phyloP scores from a whole-genome alignment of 1,140 invertebrate species.

The Drosophila bipectinata region DNA sequence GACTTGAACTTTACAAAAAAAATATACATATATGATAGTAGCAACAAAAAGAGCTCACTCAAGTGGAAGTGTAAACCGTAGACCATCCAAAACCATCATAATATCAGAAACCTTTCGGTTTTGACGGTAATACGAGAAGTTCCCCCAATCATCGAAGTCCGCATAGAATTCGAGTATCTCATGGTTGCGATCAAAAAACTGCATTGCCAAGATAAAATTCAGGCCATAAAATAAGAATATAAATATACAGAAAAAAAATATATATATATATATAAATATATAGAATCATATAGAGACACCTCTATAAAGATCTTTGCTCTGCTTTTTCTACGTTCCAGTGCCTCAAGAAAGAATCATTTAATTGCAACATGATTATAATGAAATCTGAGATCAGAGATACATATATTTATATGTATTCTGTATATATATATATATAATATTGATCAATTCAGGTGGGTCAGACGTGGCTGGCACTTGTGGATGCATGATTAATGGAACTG shows the following conservation, averaged over 20 bases:
- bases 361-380: constrained; percentile 23
- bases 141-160: constrained; percentile 34
- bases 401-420: neutral
- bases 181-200: constrained; percentile 29
- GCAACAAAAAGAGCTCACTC: constrained; percentile 36
- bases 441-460: constrained; percentile 37
- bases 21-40: neutral
- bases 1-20: neutral
- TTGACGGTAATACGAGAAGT: constrained; percentile 45
- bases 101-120: constrained; percentile 27
- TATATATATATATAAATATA: constrained; percentile 8
- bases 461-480: constrained; percentile 9
- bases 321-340: neutral
- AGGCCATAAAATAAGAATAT: constrained; percentile 27
- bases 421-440: neutral
- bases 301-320: neutral
- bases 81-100: constrained; percentile 11
- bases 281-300: constrained; percentile 1
- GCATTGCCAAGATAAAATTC: constrained; percentile 55
- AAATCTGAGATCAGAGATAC: constrained; percentile 15
- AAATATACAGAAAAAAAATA: neutral
- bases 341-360: constrained; percentile 9
- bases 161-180: constrained; percentile 33
- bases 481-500: constrained; percentile 33
- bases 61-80: constrained; percentile 32